Evolutionary conservation across 2,888 invertebrate species (phyloP), one percentile per base, ranked within the genome.

Genomic region (Clepsis dumicolana): DNA sequence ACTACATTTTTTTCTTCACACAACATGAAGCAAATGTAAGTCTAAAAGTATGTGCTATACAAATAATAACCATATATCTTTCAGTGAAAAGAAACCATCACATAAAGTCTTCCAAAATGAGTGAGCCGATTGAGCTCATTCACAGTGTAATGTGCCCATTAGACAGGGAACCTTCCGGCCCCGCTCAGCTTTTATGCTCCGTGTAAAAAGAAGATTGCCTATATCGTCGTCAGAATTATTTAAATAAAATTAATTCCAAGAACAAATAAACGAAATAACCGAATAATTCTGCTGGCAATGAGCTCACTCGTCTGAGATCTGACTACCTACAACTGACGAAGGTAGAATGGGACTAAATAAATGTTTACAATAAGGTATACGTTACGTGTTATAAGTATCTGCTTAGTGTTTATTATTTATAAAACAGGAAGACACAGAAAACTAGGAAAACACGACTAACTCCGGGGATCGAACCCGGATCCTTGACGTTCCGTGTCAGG

Each of bases 81-180:
- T 67, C 50, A 62, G 35, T 50, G 56, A 62, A 62, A 38, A 32
- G 62, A 57, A 50, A 67, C 62, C 62, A 62, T 62, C 54, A 56
- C 56, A 56, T 67, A 62, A n/a, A 62, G 56, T 50, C 56, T 35
- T 50, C 62, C 56, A 54, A 67, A 62, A 67, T 62, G 62, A 61
- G 66, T 54, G 67, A 62, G 61, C 21, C 66, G 66, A 66, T 62
- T 66, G 61, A 67, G 67, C 62, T 62, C 62, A 67, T 67, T 67
- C 56, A 38, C 62, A 16, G 62, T 50, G 67, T 67, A 50, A 66
- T 66, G 66, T 48, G 48, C 48, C 66, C 66, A 56, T 66, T 62
- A 66, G 35, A 62, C 54, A 35, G 56, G 53, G 61, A 62, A 56
- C 48, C 60, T 56, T 66, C 62, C 67, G 62, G 62, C 62, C 56